A percentile compares a stretch with the other conserved stretches of the same genome.
Conservation (phyloP, 2,113 vertebrate species). For the Myodes glareolus region DNA sequence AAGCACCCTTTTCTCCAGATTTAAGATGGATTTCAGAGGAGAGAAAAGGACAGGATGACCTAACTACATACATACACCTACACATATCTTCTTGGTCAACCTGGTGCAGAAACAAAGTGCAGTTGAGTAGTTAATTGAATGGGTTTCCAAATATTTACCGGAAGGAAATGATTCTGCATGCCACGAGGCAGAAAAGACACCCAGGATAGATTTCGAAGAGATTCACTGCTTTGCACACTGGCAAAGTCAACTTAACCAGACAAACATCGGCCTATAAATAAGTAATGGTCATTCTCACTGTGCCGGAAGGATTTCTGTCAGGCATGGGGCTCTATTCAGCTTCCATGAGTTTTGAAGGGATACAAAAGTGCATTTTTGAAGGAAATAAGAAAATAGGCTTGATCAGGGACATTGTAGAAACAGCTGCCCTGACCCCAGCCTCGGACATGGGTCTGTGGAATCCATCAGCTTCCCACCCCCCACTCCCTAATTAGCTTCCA, state of each 20-base stretch:
- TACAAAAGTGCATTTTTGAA: neutral
- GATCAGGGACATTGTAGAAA: neutral
- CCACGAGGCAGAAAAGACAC: neutral
- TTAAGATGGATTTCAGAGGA: neutral
- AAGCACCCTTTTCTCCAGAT: neutral
- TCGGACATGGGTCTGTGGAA: neutral
- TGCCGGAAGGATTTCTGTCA: neutral
- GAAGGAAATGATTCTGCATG: constrained; percentile 19
- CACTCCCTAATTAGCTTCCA: neutral
- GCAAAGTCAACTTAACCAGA: neutral
- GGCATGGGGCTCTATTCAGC: neutral
- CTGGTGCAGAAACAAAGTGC: neutral
- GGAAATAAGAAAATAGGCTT: neutral
- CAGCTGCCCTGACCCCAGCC: neutral
- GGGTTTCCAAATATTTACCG: constrained; percentile 23
- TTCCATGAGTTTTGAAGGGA: constrained; percentile 13
- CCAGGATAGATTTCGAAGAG: neutral
- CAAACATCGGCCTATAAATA: neutral
- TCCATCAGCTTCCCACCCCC: neutral
- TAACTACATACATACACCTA: neutral
- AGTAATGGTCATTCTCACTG: neutral
- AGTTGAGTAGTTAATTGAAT: neutral
- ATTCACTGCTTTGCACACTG: neutral
- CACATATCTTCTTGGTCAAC: neutral
- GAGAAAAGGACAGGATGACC: neutral